Evolutionary conservation across 2,113 vertebrate species (phyloP).

Genomic region (Nanorana parkeri): DNA sequence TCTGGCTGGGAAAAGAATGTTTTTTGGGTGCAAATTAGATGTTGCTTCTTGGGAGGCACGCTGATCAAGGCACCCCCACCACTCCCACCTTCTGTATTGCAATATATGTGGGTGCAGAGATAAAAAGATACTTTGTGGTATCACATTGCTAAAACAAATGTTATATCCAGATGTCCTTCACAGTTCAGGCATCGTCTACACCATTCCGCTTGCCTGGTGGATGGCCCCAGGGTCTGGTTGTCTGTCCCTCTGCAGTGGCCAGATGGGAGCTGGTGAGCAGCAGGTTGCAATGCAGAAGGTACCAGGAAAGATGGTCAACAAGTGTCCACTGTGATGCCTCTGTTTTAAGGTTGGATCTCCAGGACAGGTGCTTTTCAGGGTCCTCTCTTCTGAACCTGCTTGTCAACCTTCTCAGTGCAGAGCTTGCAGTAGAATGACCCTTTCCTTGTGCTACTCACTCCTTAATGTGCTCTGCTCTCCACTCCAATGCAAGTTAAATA

Average conservation of each 20-base stretch:
- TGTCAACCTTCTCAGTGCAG: conserved; percentile 7
- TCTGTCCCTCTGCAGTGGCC: conserved; percentile 36
- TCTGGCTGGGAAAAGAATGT: conserved; percentile 45
- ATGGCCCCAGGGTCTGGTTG: conserved; percentile 28
- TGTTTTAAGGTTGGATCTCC: neutral
- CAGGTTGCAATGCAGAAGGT: conserved; percentile 28
- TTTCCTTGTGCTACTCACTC: conserved; percentile 64
- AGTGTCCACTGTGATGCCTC: neutral
- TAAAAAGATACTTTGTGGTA: conserved; percentile 23
- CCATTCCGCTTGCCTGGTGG: conserved; percentile 34
- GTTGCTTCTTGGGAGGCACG: conserved; percentile 28
- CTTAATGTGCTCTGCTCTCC: conserved; percentile 75
- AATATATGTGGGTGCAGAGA: neutral
- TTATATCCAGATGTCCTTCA: conserved; percentile 54
- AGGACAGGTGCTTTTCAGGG: conserved; percentile 39
- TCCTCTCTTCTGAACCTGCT: conserved; percentile 30
- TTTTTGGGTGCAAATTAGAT: conserved; percentile 53
- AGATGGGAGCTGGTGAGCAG: conserved; percentile 37
- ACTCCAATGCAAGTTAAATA: conserved; percentile 87
- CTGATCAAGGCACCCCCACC: neutral
- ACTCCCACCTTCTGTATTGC: conserved; percentile 13
- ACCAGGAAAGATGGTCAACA: neutral
- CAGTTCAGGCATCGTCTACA: conserved; percentile 34
- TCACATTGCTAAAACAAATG: conserved; percentile 45
- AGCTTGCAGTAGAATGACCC: conserved; percentile 26